These are phyloP conservation scores for Drosophila pallidifrons DNA, from an alignment of 1,140 invertebrate genomes.

Conservation along the genomic window DNA sequence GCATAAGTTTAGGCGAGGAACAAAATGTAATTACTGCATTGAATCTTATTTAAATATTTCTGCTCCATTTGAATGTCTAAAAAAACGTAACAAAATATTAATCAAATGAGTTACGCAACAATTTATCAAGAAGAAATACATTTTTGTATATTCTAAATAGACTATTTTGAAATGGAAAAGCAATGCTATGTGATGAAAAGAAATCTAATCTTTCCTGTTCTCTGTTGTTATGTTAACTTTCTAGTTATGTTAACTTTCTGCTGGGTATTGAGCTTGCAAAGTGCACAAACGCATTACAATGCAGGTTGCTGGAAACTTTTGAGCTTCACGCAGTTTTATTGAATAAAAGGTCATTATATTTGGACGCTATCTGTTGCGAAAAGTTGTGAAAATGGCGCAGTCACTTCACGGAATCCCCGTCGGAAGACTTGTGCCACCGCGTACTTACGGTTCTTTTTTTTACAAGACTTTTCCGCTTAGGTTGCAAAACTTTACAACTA, in stretches of 20 bases:
- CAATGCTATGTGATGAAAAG: too few relatives aligned
- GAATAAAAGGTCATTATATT: slow-evolving; percentile 84
- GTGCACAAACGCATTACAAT: slow-evolving; percentile 31
- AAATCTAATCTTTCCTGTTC: not conserved
- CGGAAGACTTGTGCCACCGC: slow-evolving; percentile 18
- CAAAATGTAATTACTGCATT: not conserved
- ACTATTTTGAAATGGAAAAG: too few relatives aligned
- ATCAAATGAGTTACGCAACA: too few relatives aligned
- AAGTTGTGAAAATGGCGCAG: slow-evolving; percentile 74
- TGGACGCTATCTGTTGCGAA: slow-evolving; percentile 79
- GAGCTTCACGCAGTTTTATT: slow-evolving; percentile 73
- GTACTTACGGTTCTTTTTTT: slow-evolving; percentile 35
- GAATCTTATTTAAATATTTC: too few relatives aligned
- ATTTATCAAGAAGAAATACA: too few relatives aligned
- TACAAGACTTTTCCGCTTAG: slow-evolving; percentile 79
- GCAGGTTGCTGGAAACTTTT: slow-evolving; percentile 32
- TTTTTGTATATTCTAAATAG: too few relatives aligned
- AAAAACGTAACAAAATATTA: too few relatives aligned
- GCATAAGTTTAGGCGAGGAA: too few relatives aligned
- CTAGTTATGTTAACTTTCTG: not conserved
- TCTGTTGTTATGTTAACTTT: not conserved
- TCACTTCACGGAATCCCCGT: slow-evolving; percentile 18
- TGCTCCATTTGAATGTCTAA: too few relatives aligned
- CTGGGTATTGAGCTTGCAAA: slow-evolving; percentile 20
- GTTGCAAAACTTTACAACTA: slow-evolving; percentile 79